A percentile compares a stretch with the other conserved stretches of the same genome.
These are phyloP conservation scores for Nansenia antarctica DNA, from an alignment of 2,113 vertebrate species.

Conservation along the genomic window DNA sequence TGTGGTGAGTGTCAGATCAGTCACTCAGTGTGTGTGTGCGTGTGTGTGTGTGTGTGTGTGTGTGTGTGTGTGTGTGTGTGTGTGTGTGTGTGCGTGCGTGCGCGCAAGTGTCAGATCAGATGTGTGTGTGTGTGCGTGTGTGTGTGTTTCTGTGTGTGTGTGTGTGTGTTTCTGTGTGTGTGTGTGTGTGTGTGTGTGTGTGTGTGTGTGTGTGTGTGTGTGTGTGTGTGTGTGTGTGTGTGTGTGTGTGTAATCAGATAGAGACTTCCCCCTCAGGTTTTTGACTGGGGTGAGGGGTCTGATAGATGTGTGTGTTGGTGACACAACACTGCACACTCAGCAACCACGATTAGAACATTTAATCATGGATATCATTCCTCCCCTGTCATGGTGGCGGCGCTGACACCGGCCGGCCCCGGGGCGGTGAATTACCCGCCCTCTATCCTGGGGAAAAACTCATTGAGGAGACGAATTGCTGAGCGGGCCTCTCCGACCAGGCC, in stretches of 20 bases:
- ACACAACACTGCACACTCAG: slow-evolving; percentile 48
- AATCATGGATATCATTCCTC: no score
- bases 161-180: no score
- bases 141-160: no score
- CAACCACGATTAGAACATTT: slow-evolving; percentile 65
- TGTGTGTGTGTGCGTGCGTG: no score
- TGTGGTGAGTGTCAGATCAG: background rate
- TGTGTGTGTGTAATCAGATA: background rate
- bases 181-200: no score
- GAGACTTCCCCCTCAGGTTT: background rate
- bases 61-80: no score
- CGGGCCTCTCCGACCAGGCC: slow-evolving; percentile 53
- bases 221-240: no score
- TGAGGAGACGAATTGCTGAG: slow-evolving; percentile 76
- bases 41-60: no score
- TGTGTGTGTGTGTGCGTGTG: no score
- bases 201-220: no score
- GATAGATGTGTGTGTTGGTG: slow-evolving; percentile 67
- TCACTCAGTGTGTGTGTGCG: no score
- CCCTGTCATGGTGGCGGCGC: slow-evolving; percentile 34
- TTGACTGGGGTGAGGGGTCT: slow-evolving; percentile 23
- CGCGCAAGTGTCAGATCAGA: no score
- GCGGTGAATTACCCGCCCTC: slow-evolving; percentile 79
- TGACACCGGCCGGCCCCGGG: slow-evolving; percentile 55
- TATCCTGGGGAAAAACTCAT: slow-evolving; percentile 72